Evolutionary conservation across 2,888 invertebrate species (phyloP), one percentile per base, ranked within the genome.

Genomic region (Agapetus fuscipes): DNA sequence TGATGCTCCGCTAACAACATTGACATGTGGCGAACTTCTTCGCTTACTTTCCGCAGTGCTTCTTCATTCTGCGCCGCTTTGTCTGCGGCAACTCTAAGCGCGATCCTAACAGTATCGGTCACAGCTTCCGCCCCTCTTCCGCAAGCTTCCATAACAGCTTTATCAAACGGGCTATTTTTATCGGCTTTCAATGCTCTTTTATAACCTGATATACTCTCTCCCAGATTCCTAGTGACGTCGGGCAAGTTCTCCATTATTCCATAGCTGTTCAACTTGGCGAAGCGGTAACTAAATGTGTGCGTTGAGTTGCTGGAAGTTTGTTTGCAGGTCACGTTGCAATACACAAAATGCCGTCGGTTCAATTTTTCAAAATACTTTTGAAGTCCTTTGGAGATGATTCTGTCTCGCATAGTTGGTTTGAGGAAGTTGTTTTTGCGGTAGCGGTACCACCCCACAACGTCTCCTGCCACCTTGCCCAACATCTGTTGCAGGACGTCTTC

Each of bases 401-500:
- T 76, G 48, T 81, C 79, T 42, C 77, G 60, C 44, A 80, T 62
- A 2, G 77, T 75, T n/a, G 74, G 70, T 49, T 65, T 67, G 16
- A 76, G 62, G 29, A 60, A 62, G 32, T 64, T 63, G 36, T 71
- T 67, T 48, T 66, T 65, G 47, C 76, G 68, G 52, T 74, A 79
- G 55, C 73, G 75, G 54, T 77, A 81, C 80, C 81, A 81, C 15
- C 78, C 81, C 7, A 81, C 72, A 14, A 80, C 69, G 59, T 74
- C 71, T 48, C 61, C 65, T 14, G 69, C 65, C 41, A 68, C 64
- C 40, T 61, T 61, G 2, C 70, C 65, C 11, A 81, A 54, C 40
- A 78, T 60, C 4, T 63, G 62, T 38, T 59, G 56, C 2, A 81
- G 53, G 48, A 69, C 68, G 48, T 72, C 68, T 46, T 65, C 63